Evolutionary conservation across 2,888 invertebrate species (phyloP).

Genomic region (Andrena haemorrhoa): DNA sequence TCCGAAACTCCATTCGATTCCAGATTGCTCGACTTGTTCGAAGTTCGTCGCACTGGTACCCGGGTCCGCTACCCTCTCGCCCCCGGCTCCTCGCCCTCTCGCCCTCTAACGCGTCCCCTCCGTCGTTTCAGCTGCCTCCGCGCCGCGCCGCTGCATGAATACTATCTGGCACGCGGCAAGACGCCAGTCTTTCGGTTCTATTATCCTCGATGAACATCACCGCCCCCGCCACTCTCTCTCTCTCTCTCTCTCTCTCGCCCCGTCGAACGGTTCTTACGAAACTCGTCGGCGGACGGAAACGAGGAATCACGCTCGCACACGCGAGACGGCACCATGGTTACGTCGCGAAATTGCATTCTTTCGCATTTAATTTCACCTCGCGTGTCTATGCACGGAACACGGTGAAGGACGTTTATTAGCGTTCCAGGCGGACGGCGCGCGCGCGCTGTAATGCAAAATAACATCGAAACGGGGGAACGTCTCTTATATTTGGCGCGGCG

Average conservation of each 20-base stretch:
- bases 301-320: background rate
- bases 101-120: too few species aligned
- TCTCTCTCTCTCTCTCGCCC: too few species aligned
- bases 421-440: background rate
- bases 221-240: too few species aligned
- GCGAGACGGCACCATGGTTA: background rate
- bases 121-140: background rate
- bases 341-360: conserved; percentile 38
- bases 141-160: background rate
- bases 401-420: conserved; percentile 36
- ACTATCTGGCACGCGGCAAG: background rate
- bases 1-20: conserved; percentile 80
- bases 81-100: conserved; percentile 15
- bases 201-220: background rate
- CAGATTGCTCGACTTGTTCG: conserved; percentile 82
- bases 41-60: conserved; percentile 76
- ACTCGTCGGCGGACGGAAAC: background rate
- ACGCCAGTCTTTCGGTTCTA: background rate
- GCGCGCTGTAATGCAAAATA: background rate
- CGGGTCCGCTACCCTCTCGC: conserved; percentile 13
- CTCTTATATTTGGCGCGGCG: conserved; percentile 28
- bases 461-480: background rate
- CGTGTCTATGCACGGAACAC: background rate
- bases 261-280: conserved; percentile 1
- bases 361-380: conserved; percentile 37